Evolutionary conservation across 2,888 invertebrate genomes (phyloP).

Genomic region (Steromphala cineraria): DNA sequence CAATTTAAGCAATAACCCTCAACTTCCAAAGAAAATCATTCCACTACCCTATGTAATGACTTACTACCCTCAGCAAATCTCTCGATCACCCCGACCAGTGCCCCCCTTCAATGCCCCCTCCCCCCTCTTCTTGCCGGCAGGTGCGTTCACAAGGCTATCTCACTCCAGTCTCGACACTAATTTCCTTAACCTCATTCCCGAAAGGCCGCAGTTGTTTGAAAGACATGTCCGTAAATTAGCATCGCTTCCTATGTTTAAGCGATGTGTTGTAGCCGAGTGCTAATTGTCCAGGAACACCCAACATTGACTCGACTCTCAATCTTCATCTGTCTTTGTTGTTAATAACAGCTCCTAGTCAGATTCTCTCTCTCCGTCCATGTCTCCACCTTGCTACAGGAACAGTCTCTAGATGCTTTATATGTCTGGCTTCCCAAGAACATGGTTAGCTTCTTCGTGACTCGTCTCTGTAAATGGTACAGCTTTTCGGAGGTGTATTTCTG

Average conservation of each 20-base stretch:
- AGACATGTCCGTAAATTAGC: slow-evolving; percentile 13
- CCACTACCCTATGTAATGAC: neutral
- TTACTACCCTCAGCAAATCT: neutral
- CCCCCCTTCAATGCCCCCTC: no score
- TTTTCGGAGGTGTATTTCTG: no score
- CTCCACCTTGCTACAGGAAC: no score
- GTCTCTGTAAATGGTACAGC: no score
- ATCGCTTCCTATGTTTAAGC: slow-evolving; percentile 11
- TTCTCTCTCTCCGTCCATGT: no score
- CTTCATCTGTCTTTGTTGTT: slow-evolving; percentile 11
- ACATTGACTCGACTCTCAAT: neutral
- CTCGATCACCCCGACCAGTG: neutral
- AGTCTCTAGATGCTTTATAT: no score
- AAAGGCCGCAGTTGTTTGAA: slow-evolving; percentile 15
- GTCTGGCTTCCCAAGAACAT: no score
- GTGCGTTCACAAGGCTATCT: neutral
- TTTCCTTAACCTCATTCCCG: slow-evolving; percentile 7
- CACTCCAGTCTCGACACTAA: slow-evolving; percentile 7
- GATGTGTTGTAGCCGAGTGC: slow-evolving; percentile 1
- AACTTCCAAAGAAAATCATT: no score
- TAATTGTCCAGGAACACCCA: neutral
- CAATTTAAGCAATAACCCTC: no score
- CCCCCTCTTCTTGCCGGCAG: neutral
- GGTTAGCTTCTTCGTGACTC: no score
- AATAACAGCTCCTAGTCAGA: neutral